phyloP scores from a whole-genome alignment of 2,113 vertebrate species.

The Pangasianodon hypophthalmus region DNA sequence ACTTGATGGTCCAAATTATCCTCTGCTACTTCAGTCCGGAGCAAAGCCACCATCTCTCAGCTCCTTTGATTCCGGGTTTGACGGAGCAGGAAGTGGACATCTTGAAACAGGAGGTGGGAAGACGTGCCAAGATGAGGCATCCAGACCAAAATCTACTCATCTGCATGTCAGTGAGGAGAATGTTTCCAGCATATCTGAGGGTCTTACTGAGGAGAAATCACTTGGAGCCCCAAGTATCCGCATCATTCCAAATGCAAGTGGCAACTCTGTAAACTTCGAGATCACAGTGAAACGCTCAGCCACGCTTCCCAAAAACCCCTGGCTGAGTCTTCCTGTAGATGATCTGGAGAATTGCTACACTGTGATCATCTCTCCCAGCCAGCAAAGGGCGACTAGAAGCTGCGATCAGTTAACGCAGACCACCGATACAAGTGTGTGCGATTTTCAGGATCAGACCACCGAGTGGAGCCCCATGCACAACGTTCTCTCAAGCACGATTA shows the following conservation, averaged over 20 bases:
- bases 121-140: conserved; percentile 28
- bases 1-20: not conserved
- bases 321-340: conserved; percentile 73
- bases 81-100: conserved; percentile 61
- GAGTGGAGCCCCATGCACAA: conserved; percentile 57
- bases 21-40: not conserved
- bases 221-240: conserved; percentile 57
- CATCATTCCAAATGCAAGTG: conserved; percentile 58
- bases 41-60: conserved; percentile 62
- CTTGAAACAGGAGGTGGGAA: conserved; percentile 53
- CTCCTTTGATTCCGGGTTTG: conserved; percentile 74
- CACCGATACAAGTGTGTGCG: accelerated
- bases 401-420: conserved; percentile 48
- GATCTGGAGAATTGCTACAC: conserved; percentile 70
- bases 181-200: conserved; percentile 45
- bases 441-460: conserved; percentile 47
- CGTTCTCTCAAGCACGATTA: conserved; percentile 69
- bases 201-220: conserved; percentile 41
- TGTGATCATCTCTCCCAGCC: conserved; percentile 65
- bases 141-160: not conserved
- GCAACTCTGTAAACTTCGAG: conserved; percentile 67
- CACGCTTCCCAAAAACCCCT: conserved; percentile 66
- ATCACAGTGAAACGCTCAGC: conserved; percentile 67
- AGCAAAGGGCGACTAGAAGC: not conserved
- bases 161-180: conserved; percentile 52